A percentile compares a stretch with the other conserved stretches of the same genome.
phyloP scores from a whole-genome alignment of 2,888 invertebrate species.

The Patella caerulea region DNA sequence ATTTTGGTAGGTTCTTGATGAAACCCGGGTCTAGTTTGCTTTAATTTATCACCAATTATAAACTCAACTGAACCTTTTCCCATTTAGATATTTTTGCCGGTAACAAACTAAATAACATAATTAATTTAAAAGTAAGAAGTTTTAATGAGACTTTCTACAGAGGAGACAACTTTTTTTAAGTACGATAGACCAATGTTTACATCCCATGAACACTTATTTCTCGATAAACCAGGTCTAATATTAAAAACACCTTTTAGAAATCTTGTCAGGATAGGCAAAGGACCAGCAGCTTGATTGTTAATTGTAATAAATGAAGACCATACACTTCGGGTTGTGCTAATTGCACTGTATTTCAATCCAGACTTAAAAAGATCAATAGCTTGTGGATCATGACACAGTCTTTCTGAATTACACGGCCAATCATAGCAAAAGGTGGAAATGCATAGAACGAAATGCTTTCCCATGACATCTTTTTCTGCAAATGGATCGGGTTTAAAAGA shows the following conservation, averaged over 20 bases:
- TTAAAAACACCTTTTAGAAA: conserved; percentile 27
- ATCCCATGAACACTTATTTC: conserved; percentile 31
- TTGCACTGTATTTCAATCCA: conserved; percentile 23
- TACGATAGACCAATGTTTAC: conserved; percentile 16
- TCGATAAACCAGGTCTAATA: conserved; percentile 22
- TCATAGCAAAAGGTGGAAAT: conserved; percentile 29
- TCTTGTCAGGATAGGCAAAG: conserved; percentile 24
- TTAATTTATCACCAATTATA: neutral
- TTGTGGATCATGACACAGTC: conserved; percentile 24
- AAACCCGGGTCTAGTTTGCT: conserved; percentile 13
- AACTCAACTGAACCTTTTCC: neutral
- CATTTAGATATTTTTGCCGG: neutral
- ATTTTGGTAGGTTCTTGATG: no score
- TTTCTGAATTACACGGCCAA: conserved; percentile 9
- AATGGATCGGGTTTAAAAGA: conserved; percentile 22
- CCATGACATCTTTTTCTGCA: conserved; percentile 21
- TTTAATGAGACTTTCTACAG: conserved; percentile 19
- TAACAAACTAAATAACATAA: conserved; percentile 17
- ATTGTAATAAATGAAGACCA: conserved; percentile 23
- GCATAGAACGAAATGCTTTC: conserved; percentile 20
- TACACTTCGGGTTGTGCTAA: conserved; percentile 25
- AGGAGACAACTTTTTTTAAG: conserved; percentile 17
- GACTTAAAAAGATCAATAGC: conserved; percentile 6
- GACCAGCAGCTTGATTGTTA: conserved; percentile 22
- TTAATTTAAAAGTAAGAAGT: conserved; percentile 23